phyloP scores from a whole-genome alignment of 1,140 invertebrate genomes.

The Cherax quadricarinatus region DNA sequence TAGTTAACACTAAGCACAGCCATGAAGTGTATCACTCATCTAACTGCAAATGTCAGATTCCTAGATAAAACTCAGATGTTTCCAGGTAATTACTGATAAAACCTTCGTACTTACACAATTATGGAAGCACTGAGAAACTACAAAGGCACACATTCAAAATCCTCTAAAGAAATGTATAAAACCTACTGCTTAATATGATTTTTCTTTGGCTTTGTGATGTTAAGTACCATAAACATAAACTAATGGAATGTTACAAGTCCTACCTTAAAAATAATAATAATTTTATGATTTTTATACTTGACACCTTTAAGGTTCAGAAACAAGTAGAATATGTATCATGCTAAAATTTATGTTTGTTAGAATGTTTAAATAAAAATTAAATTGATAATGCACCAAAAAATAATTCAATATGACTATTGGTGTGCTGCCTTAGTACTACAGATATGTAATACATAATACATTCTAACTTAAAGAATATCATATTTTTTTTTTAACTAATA shows the following conservation, averaged over 20 bases:
- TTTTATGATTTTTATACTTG: neutral
- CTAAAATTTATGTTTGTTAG: neutral
- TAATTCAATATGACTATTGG: neutral
- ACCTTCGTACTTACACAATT: conserved; percentile 5
- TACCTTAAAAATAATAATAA: neutral
- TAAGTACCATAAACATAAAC: conserved; percentile 14
- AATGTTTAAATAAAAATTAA: neutral
- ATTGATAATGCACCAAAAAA: neutral
- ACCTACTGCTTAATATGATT: neutral
- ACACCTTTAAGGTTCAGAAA: neutral
- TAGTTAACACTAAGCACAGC: neutral
- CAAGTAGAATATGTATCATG: neutral
- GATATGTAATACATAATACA: neutral
- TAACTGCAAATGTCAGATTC: neutral
- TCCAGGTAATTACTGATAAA: conserved; percentile 4
- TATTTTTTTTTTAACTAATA: neutral
- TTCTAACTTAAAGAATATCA: neutral
- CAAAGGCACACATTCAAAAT: conserved; percentile 29
- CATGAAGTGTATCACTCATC: conserved; percentile 1
- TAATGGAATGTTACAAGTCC: conserved; percentile 23
- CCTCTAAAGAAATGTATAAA: neutral
- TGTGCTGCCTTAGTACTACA: neutral
- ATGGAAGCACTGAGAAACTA: conserved; percentile 31
- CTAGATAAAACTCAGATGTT: neutral
- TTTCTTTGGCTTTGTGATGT: conserved; percentile 19